These are phyloP conservation scores for Drosophila neotestacea DNA, from an alignment of 2,888 invertebrate genomes.

Conservation along the genomic window DNA sequence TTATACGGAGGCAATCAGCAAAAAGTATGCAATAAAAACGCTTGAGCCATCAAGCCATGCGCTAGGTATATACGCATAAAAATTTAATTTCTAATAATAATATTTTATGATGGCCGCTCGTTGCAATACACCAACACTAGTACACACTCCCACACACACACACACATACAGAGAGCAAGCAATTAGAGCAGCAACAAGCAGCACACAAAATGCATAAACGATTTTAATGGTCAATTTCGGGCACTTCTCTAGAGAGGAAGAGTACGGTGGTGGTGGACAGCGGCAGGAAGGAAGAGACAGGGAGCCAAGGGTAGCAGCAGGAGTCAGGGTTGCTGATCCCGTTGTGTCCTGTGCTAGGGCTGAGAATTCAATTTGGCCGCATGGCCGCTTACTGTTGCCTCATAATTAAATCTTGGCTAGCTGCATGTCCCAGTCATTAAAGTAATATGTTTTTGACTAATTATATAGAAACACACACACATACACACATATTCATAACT, in stretches of 20 bases:
- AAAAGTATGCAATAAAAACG: conserved; percentile 54
- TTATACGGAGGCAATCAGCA: conserved; percentile 33
- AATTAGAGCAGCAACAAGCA: conserved; percentile 60
- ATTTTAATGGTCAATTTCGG: conserved; percentile 69
- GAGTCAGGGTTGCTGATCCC: conserved; percentile 2
- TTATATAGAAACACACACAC: conserved; percentile 48
- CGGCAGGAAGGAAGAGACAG: not conserved
- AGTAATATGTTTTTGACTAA: conserved; percentile 72
- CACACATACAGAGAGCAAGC: conserved; percentile 8
- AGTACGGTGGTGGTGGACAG: not conserved
- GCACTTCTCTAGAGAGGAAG: conserved; percentile 13
- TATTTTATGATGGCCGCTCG: conserved; percentile 58
- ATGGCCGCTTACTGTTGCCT: conserved; percentile 60
- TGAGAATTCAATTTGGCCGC: conserved; percentile 57
- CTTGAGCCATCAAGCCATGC: conserved; percentile 7
- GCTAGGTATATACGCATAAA: conserved; percentile 54
- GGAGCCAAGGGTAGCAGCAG: not conserved
- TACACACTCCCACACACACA: conserved; percentile 5
- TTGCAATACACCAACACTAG: conserved; percentile 20
- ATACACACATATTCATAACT: conserved; percentile 44
- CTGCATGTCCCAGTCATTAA: conserved; percentile 67
- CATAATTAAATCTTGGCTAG: conserved; percentile 68
- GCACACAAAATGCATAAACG: conserved; percentile 71
- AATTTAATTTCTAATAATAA: conserved; percentile 71
- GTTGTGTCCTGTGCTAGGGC: conserved; percentile 19